Conservation (phyloP, 2,888 invertebrate species). For the Dolichopus griseipennis region DNA sequence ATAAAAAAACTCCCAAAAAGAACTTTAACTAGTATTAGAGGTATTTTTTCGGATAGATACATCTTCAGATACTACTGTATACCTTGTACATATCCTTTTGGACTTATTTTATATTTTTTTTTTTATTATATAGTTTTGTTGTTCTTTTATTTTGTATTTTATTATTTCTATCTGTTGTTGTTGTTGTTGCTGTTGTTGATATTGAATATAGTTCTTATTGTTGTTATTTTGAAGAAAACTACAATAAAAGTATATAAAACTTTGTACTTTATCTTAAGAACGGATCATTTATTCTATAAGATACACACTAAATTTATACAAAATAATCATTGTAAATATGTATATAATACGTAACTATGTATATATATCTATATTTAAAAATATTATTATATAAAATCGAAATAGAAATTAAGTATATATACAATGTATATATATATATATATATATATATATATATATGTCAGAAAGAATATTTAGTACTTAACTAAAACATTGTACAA, state of each 20-base stretch:
- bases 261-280: not conserved
- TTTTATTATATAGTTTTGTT: no score
- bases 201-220: not conserved
- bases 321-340: no score
- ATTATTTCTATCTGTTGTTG: not conserved
- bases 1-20: not conserved
- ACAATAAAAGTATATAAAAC: not conserved
- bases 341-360: no score
- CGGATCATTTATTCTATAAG: constrained; percentile 2
- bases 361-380: no score
- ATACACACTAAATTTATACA: not conserved
- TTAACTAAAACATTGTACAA: no score
- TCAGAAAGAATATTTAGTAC: no score
- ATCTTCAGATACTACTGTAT: not conserved
- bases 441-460: no score
- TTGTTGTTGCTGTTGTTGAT: not conserved
- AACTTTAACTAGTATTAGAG: not conserved
- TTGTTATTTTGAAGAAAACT: not conserved
- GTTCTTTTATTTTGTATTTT: no score
- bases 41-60: constrained; percentile 6
- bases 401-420: no score
- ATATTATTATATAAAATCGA: no score
- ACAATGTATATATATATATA: no score
- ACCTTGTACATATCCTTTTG: not conserved
- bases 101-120: no score